Base-by-base conservation (phyloP, 2,113 vertebrate species). In the Lota lota region DNA sequence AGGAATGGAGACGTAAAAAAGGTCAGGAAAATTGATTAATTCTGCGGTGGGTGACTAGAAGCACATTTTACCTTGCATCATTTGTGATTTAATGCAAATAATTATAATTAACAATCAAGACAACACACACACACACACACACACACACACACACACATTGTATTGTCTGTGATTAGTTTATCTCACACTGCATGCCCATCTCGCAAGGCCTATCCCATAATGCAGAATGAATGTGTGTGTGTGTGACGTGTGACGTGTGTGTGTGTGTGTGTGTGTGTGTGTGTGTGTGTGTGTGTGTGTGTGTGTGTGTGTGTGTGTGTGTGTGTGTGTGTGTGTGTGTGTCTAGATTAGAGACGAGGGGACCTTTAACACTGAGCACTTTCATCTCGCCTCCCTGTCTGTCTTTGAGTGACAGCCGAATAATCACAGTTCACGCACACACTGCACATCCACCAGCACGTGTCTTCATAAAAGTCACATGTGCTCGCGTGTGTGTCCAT, bases 111-210 rank as follows among this genome's bases (percentile, higher is more conserved):
- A n/a, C n/a, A n/a, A n/a, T n/a, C n/a, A n/a, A n/a, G n/a, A n/a
- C n/a, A n/a, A 78, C 19, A 66, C 66, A 53, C 59, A 33, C 1
- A 60, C 63, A 63, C 75, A 70, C 68, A 68, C 57, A 85, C 78
- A 79, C 77, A 72, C 80, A 77, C 77, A 77, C 72, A 80, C 40
- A 50, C 5, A 68, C 74, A 74, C 80, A 83, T 85, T 85, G 79
- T 74, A 72, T 73, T 75, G 76, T 71, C 63, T 53, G 36, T 79
- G 80, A 88, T 88, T 80, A 81, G 73, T 84, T 88, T 86, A 86
- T 84, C 82, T 81, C 69, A 22, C 66, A 19, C 62, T 70, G 75
- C 73, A 68, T 69, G 78, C 24, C 69, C 56, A 65, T 79, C 80
- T 83, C 81, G 33, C 57, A 62, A 75, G 64, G 76, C 72, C 62